A percentile compares a stretch with the other conserved stretches of the same genome.
These are phyloP conservation scores for Vesta saturnalis DNA, from an alignment of 2,888 invertebrate species.

Conservation along the genomic window DNA sequence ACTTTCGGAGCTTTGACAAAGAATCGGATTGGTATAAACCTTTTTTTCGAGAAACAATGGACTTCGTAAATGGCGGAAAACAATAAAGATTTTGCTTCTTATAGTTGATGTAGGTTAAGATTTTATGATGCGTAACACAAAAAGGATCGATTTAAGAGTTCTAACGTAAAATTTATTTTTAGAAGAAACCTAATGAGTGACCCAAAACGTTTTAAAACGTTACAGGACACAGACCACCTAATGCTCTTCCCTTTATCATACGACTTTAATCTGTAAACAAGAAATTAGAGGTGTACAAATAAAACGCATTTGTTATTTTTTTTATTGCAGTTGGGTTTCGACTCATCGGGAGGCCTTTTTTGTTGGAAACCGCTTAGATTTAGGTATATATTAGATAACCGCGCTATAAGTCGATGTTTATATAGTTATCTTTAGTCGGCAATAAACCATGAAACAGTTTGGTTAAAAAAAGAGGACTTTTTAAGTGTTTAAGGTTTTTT, in stretches of 20 bases:
- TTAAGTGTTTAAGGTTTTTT: not conserved
- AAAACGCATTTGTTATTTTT: constrained; percentile 30
- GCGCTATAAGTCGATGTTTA: not conserved
- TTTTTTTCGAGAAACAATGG: not conserved
- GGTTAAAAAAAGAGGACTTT: not conserved
- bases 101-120: constrained; percentile 1
- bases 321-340: constrained; percentile 14
- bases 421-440: constrained; percentile 7
- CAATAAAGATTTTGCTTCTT: too few relatives aligned
- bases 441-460: not conserved
- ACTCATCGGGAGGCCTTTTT: constrained; percentile 24
- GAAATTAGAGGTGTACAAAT: constrained; percentile 38
- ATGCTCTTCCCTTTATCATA: constrained; percentile 36
- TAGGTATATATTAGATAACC: constrained; percentile 9
- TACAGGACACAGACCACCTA: constrained; percentile 41
- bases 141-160: not conserved
- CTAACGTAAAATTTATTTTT: too few relatives aligned
- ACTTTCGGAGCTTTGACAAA: not conserved
- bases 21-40: too few relatives aligned
- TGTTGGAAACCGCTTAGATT: constrained; percentile 4
- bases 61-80: not conserved
- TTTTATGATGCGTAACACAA: not conserved
- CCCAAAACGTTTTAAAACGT: constrained; percentile 26
- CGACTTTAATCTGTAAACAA: constrained; percentile 41
- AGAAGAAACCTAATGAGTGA: constrained; percentile 30